These are phyloP conservation scores for Diacarnus erythraeanus DNA, from an alignment of 37 sponge, comb jelly and placozoan species.

Conservation along the genomic window DNA sequence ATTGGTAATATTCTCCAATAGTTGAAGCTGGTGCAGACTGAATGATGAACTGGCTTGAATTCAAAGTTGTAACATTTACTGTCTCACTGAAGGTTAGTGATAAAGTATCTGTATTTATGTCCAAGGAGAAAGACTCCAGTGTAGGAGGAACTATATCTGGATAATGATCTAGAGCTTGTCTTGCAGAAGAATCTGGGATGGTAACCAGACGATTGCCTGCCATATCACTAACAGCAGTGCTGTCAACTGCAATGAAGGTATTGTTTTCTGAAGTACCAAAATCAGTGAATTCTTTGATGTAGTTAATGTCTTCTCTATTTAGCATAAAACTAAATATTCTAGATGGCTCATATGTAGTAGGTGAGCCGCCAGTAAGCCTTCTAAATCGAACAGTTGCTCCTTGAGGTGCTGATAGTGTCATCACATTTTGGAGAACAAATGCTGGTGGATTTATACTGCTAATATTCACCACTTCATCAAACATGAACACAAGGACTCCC, in stretches of 20 bases:
- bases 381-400: too few species aligned
- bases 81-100: constrained; percentile 76
- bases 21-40: constrained; percentile 29
- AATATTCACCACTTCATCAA: constrained; percentile 79
- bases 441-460: constrained; percentile 44
- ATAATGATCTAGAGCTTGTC: constrained; percentile 34
- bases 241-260: constrained; percentile 53
- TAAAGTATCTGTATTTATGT: constrained; percentile 60
- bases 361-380: constrained; percentile 62
- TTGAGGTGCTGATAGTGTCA: background rate
- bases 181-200: constrained; percentile 29
- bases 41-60: constrained; percentile 43
- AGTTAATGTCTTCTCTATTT: constrained; percentile 61
- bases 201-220: constrained; percentile 50
- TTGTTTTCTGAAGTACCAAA: constrained; percentile 68
- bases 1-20: constrained; percentile 28
- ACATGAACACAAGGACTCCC: constrained; percentile 62
- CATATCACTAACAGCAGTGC: constrained; percentile 58
- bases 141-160: constrained; percentile 76
- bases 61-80: constrained; percentile 48
- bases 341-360: constrained; percentile 43
- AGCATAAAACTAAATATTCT: constrained; percentile 55
- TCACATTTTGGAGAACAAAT: constrained; percentile 52
- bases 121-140: constrained; percentile 60
- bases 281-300: constrained; percentile 65